These are phyloP conservation scores for Crossaster papposus DNA, from an alignment of 53 echinoderm and acorn worm genomes.

Conservation along the genomic window DNA sequence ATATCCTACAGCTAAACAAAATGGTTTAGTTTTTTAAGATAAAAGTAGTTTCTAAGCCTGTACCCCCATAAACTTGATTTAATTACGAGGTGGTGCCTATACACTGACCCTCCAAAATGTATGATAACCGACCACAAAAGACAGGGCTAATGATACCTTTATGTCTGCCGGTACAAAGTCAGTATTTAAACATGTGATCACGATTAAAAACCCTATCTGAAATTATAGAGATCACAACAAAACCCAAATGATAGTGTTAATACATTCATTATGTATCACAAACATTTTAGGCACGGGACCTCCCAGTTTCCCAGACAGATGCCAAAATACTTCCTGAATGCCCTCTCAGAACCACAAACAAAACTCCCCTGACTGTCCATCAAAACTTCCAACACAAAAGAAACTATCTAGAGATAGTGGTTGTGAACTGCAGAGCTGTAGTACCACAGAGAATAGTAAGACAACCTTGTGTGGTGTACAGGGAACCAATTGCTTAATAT, in stretches of 20 bases:
- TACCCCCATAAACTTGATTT: too few relatives aligned
- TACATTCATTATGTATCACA: neutral
- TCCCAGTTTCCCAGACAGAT: neutral
- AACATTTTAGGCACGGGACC: neutral
- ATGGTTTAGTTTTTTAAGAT: too few relatives aligned
- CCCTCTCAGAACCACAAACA: neutral
- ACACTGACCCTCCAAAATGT: too few relatives aligned
- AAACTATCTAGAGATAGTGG: neutral
- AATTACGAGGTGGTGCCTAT: too few relatives aligned
- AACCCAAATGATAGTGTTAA: too few relatives aligned
- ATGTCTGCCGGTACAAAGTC: neutral
- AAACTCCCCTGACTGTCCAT: neutral
- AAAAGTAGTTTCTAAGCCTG: too few relatives aligned
- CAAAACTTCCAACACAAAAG: neutral
- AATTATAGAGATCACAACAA: too few relatives aligned
- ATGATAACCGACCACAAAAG: neutral
- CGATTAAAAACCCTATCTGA: too few relatives aligned
- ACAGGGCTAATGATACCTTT: neutral
- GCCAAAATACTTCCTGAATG: neutral
- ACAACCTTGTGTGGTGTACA: neutral
- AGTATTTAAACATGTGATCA: too few relatives aligned
- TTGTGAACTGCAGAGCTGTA: too few relatives aligned
- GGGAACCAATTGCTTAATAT: slow-evolving; percentile 3
- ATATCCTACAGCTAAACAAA: too few relatives aligned
- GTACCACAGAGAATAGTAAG: too few relatives aligned